Evolutionary conservation across 2,888 invertebrate species (phyloP).

Genomic region (Nasonovia ribisnigri): DNA sequence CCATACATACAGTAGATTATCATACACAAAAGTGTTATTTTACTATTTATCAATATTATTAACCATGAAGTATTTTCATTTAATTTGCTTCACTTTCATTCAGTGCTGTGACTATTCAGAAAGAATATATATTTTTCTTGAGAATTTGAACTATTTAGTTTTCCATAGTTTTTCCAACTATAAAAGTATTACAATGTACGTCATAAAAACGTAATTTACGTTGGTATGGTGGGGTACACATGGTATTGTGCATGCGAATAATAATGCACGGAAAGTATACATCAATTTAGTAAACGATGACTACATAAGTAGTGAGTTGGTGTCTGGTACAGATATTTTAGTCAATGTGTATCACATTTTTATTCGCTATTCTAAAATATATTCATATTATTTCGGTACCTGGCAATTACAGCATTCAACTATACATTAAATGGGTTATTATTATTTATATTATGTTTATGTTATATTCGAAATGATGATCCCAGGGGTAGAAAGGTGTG

Average conservation of each 20-base stretch:
- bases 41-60: not conserved
- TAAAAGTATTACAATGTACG: slow-evolving; percentile 37
- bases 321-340: slow-evolving; percentile 61
- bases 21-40: slow-evolving; percentile 6
- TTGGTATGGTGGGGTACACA: not conserved
- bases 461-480: slow-evolving; percentile 20
- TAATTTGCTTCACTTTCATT: slow-evolving; percentile 50
- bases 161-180: slow-evolving; percentile 10
- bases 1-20: not conserved
- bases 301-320: slow-evolving; percentile 10
- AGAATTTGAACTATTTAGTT: slow-evolving; percentile 31
- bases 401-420: slow-evolving; percentile 37
- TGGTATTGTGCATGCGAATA: slow-evolving; percentile 44
- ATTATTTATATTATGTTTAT: slow-evolving; percentile 27
- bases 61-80: slow-evolving; percentile 38
- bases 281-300: slow-evolving; percentile 45
- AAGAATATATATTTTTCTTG: slow-evolving; percentile 25
- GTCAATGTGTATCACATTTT: slow-evolving; percentile 29
- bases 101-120: not conserved
- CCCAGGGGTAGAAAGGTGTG: slow-evolving; percentile 53
- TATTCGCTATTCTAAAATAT: slow-evolving; percentile 24
- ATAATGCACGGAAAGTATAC: slow-evolving; percentile 44
- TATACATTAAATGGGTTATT: slow-evolving; percentile 47
- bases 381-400: slow-evolving; percentile 37
- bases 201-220: slow-evolving; percentile 20